These are phyloP conservation scores for Pachyramphus minor DNA, from an alignment of 2,113 vertebrate genomes.

Conservation along the genomic window DNA sequence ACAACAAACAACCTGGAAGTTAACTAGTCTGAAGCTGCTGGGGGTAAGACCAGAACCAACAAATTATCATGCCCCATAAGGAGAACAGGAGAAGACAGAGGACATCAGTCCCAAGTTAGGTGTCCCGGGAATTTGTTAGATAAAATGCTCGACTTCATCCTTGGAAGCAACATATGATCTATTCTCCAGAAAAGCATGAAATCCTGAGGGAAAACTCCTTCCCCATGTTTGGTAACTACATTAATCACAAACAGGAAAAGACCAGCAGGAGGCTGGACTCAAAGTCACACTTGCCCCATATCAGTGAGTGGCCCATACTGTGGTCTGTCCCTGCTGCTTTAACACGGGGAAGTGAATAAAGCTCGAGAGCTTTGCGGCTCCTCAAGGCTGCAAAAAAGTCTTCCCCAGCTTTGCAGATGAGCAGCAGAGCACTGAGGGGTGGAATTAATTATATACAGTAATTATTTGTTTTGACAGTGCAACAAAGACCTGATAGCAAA, in stretches of 20 bases:
- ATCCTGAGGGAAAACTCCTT: neutral
- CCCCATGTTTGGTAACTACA: neutral
- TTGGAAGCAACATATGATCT: neutral
- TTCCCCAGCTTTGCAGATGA: neutral
- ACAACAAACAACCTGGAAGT: neutral
- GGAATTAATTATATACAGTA: slow-evolving; percentile 16
- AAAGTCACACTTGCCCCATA: neutral
- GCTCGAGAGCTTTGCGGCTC: neutral
- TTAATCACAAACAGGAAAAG: neutral
- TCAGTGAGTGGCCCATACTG: neutral
- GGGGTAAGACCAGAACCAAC: neutral
- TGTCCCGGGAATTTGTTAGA: neutral
- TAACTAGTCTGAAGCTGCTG: fast-evolving
- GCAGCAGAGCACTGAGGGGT: neutral
- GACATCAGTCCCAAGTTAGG: neutral
- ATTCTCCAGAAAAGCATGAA: neutral
- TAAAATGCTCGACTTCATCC: neutral
- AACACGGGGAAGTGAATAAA: neutral
- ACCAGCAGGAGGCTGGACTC: neutral
- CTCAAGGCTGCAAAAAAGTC: neutral
- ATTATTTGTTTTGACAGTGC: slow-evolving; percentile 17
- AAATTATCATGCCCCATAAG: neutral
- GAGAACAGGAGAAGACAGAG: neutral
- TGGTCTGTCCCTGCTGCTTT: neutral
- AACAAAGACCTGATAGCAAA: slow-evolving; percentile 11